Conservation (phyloP, 1,140 invertebrate species). For the Diuraphis noxia region DNA sequence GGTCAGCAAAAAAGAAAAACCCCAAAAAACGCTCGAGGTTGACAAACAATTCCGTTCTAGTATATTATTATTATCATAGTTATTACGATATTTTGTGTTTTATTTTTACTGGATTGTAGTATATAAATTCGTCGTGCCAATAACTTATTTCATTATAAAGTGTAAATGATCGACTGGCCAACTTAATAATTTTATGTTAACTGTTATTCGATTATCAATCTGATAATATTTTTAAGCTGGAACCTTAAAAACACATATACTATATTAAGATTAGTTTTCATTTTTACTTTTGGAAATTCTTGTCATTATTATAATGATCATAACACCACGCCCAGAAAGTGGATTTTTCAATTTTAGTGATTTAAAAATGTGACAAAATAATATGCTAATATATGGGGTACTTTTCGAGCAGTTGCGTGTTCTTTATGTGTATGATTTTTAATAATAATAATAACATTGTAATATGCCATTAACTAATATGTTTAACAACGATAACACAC, state of each 20-base stretch:
- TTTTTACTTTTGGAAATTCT: neutral
- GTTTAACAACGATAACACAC: neutral
- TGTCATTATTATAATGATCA: neutral
- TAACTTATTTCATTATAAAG: neutral
- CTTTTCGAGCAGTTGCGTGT: neutral
- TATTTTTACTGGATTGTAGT: neutral
- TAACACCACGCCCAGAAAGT: neutral
- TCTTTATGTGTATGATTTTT: neutral
- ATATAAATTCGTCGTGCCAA: neutral
- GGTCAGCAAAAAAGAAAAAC: neutral
- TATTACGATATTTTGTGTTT: neutral
- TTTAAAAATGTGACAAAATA: neutral
- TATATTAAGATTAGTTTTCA: neutral
- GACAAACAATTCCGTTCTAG: neutral
- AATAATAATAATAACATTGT: neutral
- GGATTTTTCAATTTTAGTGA: neutral
- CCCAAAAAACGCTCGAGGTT: neutral
- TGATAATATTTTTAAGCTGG: neutral
- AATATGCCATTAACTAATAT: neutral
- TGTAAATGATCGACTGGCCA: neutral
- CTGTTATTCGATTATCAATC: neutral
- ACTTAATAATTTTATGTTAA: neutral
- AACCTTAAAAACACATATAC: neutral
- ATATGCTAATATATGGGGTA: neutral
- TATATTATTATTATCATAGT: neutral